Conservation (phyloP, 2,888 invertebrate genomes). For the Eumerus sabulonum region DNA sequence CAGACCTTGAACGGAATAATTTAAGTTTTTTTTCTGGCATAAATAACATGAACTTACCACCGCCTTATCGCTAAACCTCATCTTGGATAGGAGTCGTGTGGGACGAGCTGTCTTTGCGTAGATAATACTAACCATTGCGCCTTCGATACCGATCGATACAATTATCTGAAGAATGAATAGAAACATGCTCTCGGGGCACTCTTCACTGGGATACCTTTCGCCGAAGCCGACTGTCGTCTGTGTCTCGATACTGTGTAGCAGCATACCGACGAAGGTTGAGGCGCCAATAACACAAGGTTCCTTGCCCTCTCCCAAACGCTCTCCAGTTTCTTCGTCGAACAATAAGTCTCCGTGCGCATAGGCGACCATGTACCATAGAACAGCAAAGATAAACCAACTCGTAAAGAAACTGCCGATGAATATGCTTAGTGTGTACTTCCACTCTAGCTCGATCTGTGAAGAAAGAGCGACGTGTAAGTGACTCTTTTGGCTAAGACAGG, state of each 20-base stretch:
- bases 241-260: conserved; percentile 93
- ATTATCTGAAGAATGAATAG: conserved; percentile 90
- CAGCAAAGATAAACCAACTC: conserved; percentile 89
- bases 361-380: conserved; percentile 88
- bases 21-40: background rate
- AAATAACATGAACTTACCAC: conserved; percentile 79
- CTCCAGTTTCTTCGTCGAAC: conserved; percentile 80
- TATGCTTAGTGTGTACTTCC: conserved; percentile 94
- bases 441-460: conserved; percentile 85
- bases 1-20: conserved; percentile 81
- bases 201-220: conserved; percentile 87
- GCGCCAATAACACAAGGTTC: conserved; percentile 82
- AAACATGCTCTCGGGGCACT: conserved; percentile 91
- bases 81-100: conserved; percentile 86
- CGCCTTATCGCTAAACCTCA: conserved; percentile 89
- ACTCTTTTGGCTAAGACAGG: background rate
- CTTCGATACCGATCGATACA: conserved; percentile 81
- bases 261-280: conserved; percentile 82
- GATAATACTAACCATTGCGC: conserved; percentile 82
- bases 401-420: conserved; percentile 91
- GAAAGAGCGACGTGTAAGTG: conserved; percentile 75
- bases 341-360: conserved; percentile 89
- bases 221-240: conserved; percentile 93
- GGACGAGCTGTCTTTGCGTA: conserved; percentile 90
- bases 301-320: conserved; percentile 78